A percentile compares a stretch with the other conserved stretches of the same genome.
phyloP scores from a whole-genome alignment of 2,797 vertebrate species.

The Heteromormyrus szaboi region DNA sequence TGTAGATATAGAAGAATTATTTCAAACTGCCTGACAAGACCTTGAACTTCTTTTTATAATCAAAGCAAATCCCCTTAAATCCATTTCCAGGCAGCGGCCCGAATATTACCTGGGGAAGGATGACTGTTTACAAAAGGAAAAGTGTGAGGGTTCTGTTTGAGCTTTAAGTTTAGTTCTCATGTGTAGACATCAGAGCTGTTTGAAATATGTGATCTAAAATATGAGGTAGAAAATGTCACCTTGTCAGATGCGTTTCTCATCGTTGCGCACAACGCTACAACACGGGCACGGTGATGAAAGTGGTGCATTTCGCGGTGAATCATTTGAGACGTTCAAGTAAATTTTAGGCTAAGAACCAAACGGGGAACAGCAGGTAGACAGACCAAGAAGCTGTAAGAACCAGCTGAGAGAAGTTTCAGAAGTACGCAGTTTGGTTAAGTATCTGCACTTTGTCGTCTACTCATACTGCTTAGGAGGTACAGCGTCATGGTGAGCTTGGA shows the following conservation, averaged over 20 bases:
- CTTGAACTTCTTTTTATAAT: background rate
- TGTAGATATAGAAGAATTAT: background rate
- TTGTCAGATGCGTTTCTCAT: background rate
- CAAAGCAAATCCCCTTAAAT: conserved; percentile 8
- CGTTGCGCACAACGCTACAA: background rate
- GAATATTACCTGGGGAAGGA: background rate
- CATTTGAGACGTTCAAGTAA: background rate
- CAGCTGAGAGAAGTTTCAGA: background rate
- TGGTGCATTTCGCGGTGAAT: background rate
- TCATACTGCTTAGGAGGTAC: background rate
- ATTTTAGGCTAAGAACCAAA: background rate
- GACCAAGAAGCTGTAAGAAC: background rate
- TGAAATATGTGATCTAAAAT: conserved; percentile 3
- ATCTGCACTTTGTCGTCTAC: background rate
- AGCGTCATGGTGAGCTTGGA: background rate
- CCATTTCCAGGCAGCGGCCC: background rate
- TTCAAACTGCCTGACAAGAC: background rate
- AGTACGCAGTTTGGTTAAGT: background rate
- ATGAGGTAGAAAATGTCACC: conserved; percentile 9
- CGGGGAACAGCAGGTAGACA: background rate
- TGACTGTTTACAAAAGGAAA: conserved; percentile 7
- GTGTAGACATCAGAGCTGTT: background rate
- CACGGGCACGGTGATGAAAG: background rate
- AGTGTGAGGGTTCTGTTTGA: background rate
- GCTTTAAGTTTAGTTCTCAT: background rate